Conservation (phyloP, 1,140 invertebrate species). For the Adelges cooleyi region DNA sequence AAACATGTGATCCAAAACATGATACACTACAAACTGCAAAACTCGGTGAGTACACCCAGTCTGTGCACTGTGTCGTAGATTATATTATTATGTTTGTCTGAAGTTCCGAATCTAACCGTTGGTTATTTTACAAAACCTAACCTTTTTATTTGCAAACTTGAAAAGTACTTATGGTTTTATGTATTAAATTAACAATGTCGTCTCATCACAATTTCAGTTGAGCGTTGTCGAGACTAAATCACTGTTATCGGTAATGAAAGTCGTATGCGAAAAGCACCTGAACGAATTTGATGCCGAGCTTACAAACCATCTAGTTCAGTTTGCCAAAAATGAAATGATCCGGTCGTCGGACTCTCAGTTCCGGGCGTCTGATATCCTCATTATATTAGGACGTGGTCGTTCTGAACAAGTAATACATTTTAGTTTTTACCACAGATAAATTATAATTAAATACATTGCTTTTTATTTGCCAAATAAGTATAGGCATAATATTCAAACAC, state of each 20-base stretch:
- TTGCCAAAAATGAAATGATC: constrained; percentile 24
- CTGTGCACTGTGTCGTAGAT: no score
- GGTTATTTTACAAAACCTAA: no score
- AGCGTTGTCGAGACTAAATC: constrained; percentile 16
- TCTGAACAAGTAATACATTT: constrained; percentile 12
- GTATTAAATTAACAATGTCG: no score
- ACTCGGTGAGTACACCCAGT: constrained; percentile 11
- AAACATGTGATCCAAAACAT: constrained; percentile 17
- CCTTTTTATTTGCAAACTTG: no score
- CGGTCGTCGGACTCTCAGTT: constrained; percentile 17
- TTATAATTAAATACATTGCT: no score
- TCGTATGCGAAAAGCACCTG: constrained; percentile 3
- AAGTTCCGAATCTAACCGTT: no score
- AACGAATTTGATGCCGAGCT: constrained; percentile 10
- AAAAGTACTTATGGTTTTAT: no score
- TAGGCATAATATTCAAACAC: no score
- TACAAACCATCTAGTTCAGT: constrained; percentile 16
- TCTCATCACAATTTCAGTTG: not conserved
- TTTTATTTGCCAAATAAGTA: no score
- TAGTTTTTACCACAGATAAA: no score
- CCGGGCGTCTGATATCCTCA: constrained; percentile 10
- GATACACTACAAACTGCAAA: constrained; percentile 22
- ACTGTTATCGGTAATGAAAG: constrained; percentile 11
- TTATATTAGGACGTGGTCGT: constrained; percentile 3
- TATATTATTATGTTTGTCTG: not conserved